phyloP scores from a whole-genome alignment of 2,888 invertebrate genomes.

The Epinotia ramella region DNA sequence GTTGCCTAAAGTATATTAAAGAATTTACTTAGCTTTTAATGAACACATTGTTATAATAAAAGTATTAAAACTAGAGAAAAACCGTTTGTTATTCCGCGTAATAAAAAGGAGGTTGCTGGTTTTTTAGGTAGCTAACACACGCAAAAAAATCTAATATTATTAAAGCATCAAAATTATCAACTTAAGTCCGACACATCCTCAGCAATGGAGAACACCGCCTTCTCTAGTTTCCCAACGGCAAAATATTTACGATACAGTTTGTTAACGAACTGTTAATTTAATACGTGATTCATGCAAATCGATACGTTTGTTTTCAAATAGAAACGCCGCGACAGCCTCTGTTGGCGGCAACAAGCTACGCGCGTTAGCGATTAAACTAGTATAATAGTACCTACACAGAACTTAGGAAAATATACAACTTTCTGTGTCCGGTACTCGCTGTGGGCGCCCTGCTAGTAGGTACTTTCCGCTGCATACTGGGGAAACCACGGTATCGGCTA shows the following conservation, averaged over 20 bases:
- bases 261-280: conserved; percentile 78
- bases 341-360: conserved; percentile 7
- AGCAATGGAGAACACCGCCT: conserved; percentile 21
- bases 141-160: background rate
- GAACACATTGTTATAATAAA: background rate
- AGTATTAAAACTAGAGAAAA: too few species aligned
- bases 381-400: background rate
- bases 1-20: background rate
- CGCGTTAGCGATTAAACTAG: conserved; percentile 30
- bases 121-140: background rate
- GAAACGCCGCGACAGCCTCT: conserved; percentile 58
- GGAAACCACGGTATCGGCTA: background rate
- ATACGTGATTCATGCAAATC: conserved; percentile 76
- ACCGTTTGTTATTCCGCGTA: too few species aligned
- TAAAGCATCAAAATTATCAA: conserved; percentile 35
- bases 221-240: conserved; percentile 63
- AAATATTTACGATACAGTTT: conserved; percentile 76
- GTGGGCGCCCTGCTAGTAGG: background rate
- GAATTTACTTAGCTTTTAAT: background rate
- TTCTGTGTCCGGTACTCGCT: background rate
- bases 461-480: background rate
- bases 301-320: conserved; percentile 70
- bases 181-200: conserved; percentile 44
- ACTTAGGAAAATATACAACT: background rate
- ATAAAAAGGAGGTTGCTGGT: background rate